Evolutionary conservation across 2,888 invertebrate genomes (phyloP).

Genomic region (Epistrophe eligans): DNA sequence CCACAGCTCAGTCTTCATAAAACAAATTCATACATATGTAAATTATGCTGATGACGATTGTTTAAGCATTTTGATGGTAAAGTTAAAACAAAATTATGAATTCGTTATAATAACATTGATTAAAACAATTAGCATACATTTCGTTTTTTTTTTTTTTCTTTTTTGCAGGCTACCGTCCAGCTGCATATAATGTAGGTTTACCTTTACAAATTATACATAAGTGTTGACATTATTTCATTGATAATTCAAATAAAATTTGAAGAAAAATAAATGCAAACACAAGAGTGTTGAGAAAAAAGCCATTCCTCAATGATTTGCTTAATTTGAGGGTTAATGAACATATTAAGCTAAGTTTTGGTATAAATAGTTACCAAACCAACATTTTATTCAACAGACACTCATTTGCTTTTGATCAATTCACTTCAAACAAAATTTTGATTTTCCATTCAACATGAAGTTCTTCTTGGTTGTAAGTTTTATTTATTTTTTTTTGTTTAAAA

Average conservation of each 20-base stretch:
- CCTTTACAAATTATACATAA: not conserved
- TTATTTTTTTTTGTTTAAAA: not conserved
- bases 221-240: conserved; percentile 25
- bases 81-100: not conserved
- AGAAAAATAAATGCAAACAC: not conserved
- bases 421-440: not conserved
- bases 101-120: not conserved
- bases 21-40: not conserved
- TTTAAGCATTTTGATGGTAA: not conserved
- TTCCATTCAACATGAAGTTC: conserved; percentile 17
- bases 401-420: conserved; percentile 7
- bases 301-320: conserved; percentile 5
- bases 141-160: too few species aligned
- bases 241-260: not conserved
- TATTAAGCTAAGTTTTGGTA: not conserved
- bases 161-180: not conserved
- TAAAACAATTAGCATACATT: conserved; percentile 4
- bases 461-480: conserved; percentile 28
- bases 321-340: conserved; percentile 29
- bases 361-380: conserved; percentile 10
- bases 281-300: not conserved
- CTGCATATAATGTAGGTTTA: not conserved
- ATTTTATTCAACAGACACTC: conserved; percentile 13
- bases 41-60: not conserved
- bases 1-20: not conserved